These are phyloP conservation scores for Junonia oenone DNA, from an alignment of 2,888 invertebrate species.

Conservation along the genomic window DNA sequence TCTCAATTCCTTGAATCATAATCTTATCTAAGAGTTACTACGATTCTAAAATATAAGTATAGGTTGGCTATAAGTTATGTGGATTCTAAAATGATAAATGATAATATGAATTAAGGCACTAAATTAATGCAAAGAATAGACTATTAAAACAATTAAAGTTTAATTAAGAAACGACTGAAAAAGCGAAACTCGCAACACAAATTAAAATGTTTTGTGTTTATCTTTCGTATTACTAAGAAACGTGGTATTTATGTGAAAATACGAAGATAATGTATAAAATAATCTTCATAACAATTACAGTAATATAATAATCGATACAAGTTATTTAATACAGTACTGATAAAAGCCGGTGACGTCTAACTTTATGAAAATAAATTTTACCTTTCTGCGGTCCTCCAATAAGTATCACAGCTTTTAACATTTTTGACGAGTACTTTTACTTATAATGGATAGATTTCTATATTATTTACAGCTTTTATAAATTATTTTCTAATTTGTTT, in stretches of 20 bases:
- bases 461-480: not conserved
- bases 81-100: too few species aligned
- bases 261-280: not conserved
- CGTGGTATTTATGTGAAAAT: not conserved
- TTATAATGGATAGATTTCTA: not conserved
- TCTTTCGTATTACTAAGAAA: not conserved
- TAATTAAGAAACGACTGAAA: not conserved
- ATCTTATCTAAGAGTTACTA: too few species aligned
- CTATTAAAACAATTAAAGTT: not conserved
- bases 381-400: constrained; percentile 98
- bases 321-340: constrained; percentile 1
- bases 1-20: too few species aligned
- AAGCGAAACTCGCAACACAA: too few species aligned
- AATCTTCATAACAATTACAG: not conserved
- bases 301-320: not conserved
- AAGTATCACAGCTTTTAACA: constrained; percentile 92
- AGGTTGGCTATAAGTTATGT: too few species aligned
- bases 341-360: constrained; percentile 48
- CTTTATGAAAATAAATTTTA: constrained; percentile 46
- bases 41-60: too few species aligned
- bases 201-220: not conserved
- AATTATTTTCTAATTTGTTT: not conserved
- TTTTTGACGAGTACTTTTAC: constrained; percentile 38
- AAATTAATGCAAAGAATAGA: not conserved
- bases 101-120: too few species aligned